A percentile compares a stretch with the other conserved stretches of the same genome.
Conservation (phyloP, 1,140 invertebrate species). For the Procambarus virginalis region DNA sequence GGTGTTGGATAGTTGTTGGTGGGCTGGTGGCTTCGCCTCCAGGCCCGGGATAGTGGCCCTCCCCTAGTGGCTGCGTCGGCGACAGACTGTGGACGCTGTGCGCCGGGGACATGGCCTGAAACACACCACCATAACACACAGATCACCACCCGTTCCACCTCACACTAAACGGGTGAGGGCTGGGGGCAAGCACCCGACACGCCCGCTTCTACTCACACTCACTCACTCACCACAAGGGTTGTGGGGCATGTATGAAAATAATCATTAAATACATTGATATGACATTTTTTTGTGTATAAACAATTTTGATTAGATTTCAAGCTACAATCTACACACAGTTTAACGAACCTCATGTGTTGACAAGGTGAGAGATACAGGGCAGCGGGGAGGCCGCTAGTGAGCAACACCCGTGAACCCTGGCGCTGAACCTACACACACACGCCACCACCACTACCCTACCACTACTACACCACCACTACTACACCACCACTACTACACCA, state of each 20-base stretch:
- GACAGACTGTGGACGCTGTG: conserved; percentile 72
- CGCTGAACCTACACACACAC: neutral
- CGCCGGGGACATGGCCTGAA: conserved; percentile 71
- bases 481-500: too few relatives aligned
- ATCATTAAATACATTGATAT: neutral
- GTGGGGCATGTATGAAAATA: neutral
- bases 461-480: too few relatives aligned
- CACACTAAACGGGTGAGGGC: neutral
- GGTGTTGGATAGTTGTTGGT: conserved; percentile 64
- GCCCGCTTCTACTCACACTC: neutral
- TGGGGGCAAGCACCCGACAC: neutral
- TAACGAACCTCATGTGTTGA: too few relatives aligned
- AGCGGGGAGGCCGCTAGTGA: neutral
- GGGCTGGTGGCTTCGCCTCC: conserved; percentile 74
- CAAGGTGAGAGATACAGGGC: too few relatives aligned
- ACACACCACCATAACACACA: conserved; percentile 62
- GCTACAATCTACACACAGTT: neutral
- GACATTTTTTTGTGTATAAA: neutral
- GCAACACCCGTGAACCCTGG: neutral
- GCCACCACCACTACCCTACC: too few relatives aligned
- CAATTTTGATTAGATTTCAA: neutral
- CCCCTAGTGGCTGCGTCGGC: conserved; percentile 71
- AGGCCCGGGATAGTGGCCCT: conserved; percentile 78
- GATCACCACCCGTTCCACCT: conserved; percentile 24
- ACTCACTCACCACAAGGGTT: neutral